Evolutionary conservation across 1,140 invertebrate species (phyloP).

Genomic region (Schlechtendalia chinensis): DNA sequence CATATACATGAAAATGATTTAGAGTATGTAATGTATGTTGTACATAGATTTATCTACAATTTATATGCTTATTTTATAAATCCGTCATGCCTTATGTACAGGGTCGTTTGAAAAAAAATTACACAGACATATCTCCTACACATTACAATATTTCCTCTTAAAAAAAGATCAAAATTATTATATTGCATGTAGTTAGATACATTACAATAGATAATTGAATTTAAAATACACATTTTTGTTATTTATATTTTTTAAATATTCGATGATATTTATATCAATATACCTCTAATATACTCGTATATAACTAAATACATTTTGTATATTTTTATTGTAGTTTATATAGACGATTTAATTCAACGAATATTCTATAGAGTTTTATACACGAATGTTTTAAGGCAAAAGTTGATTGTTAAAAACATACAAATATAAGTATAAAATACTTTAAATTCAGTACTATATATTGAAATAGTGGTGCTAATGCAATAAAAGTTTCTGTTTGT

Average conservation of each 20-base stretch:
- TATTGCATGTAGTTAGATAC: background rate
- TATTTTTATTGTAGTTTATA: background rate
- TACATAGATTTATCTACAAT: background rate
- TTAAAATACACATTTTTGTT: background rate
- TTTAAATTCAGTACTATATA: background rate
- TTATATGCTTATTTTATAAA: constrained; percentile 23
- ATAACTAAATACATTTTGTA: too few relatives aligned
- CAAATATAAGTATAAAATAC: background rate
- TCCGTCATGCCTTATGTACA: constrained; percentile 22
- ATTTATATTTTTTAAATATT: background rate
- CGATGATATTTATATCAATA: background rate
- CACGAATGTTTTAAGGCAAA: background rate
- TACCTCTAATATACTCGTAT: too few relatives aligned
- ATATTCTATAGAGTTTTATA: background rate
- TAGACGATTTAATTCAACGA: background rate
- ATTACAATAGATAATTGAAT: background rate
- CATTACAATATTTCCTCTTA: background rate
- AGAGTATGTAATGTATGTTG: background rate
- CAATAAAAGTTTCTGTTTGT: too few relatives aligned
- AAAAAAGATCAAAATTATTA: background rate
- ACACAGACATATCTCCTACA: too few relatives aligned
- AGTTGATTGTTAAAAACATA: background rate
- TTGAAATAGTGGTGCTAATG: too few relatives aligned
- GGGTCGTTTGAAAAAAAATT: constrained; percentile 13
- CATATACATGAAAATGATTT: background rate